Base-by-base conservation (phyloP, 2,888 invertebrate species). In the Drosophila prostipennis region DNA sequence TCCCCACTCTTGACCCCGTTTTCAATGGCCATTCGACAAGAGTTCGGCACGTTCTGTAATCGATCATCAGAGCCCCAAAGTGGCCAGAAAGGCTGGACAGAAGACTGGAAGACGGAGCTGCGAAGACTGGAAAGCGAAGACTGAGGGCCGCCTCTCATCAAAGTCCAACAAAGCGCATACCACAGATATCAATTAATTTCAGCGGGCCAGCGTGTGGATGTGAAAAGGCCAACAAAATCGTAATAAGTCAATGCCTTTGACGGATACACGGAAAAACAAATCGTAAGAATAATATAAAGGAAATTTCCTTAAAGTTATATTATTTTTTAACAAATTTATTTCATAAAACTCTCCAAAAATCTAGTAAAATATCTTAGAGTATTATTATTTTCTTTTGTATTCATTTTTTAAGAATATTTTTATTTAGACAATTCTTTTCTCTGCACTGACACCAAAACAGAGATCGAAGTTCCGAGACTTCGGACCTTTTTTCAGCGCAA, bases 101-200 rank as follows among this genome's bases (percentile, higher is more conserved):
- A n/a, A n/a, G 34, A 34, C 23, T 14, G 42, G 6, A 53, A 7
- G 26, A 34, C 40, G 52, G 39, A 40, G 34, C 14, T 46, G 29
- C n/a, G 32, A 58, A 40, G 39, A 61, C 49, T 29, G 64, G 32
- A 51, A 40, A 53, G 13, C 4, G 54, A 34, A 42, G 54, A 57
- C 56, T 32, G 68, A 46, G 56, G 51, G 37, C 19, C 54, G 55
- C 63, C 64, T 11, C 71, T 51, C 56, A 52, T 48, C 57, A 65
- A 49, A 75, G 73, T 59, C 61, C 63, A 78, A 82, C 87, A 85
- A 85, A 74, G 75, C 82, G 85, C 87, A 87, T 83, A 87, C 83
- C 83, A 87, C 74, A 76, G 85, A 84, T 84, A 87, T 87, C 84
- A 84, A 84, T 84, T 84, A 84, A 84, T 84, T 84, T 87, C 80